Conservation (phyloP, 2,113 vertebrate genomes). For the Prionailurus bengalensis region DNA sequence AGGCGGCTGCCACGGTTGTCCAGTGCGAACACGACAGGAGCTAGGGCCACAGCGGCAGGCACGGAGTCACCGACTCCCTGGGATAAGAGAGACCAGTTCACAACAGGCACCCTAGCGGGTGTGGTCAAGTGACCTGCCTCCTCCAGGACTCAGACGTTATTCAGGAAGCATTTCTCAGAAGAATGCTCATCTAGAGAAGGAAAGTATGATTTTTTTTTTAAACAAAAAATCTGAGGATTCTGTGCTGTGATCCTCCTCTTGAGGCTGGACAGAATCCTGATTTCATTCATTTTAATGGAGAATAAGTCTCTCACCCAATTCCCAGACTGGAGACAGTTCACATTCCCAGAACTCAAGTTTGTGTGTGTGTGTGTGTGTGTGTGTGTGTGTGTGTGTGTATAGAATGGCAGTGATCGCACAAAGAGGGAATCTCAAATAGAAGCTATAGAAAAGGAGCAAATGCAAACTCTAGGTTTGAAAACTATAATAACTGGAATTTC, state of each 20-base stretch:
- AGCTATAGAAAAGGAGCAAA: background rate
- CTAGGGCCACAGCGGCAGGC: background rate
- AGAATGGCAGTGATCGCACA: background rate
- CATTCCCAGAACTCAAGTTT: background rate
- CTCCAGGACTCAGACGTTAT: background rate
- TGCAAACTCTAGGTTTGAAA: background rate
- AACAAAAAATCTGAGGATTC: background rate
- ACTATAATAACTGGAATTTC: background rate
- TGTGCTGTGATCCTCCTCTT: background rate
- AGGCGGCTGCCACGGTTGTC: background rate
- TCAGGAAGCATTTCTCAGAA: conserved; percentile 7
- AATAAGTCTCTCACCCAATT: background rate
- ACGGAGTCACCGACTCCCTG: background rate
- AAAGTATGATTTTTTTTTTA: background rate
- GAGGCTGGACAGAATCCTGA: background rate
- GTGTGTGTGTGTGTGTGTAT: background rate
- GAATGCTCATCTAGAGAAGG: background rate
- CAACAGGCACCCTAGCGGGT: background rate
- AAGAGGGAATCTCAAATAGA: background rate
- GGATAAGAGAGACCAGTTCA: background rate
- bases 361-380: background rate
- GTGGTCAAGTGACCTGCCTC: background rate
- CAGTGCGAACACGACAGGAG: background rate
- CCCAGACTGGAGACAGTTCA: background rate
- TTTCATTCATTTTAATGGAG: background rate